Percentiles rank a stretch among this genome's conserved stretches.
These are phyloP conservation scores for Myiotriccus ornatus DNA, from an alignment of 2,797 vertebrate genomes.

Conservation along the genomic window DNA sequence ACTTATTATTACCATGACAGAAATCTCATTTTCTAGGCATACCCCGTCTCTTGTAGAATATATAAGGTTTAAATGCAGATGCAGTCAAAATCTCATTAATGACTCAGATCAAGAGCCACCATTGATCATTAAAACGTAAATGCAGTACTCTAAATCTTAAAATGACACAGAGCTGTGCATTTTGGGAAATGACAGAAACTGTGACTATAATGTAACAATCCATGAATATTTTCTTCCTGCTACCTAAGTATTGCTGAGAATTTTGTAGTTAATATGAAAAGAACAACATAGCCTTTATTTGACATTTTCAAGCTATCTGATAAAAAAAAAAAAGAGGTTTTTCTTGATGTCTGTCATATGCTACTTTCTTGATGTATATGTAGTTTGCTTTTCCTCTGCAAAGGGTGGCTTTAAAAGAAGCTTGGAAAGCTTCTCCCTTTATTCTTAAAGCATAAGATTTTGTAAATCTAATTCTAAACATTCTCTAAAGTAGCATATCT, in stretches of 20 bases:
- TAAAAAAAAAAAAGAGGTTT: background rate
- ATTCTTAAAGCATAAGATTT: background rate
- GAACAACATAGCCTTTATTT: background rate
- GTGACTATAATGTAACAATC: background rate
- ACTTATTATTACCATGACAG: slow-evolving; percentile 6
- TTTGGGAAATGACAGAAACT: slow-evolving; percentile 24
- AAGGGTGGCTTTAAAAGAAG: background rate
- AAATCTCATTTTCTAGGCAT: slow-evolving; percentile 37
- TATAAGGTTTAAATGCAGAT: slow-evolving; percentile 21
- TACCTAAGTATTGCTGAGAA: background rate
- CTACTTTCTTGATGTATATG: background rate
- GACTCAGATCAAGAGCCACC: slow-evolving; percentile 44
- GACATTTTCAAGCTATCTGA: slow-evolving; percentile 13
- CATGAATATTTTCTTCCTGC: background rate
- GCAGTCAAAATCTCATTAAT: slow-evolving; percentile 54
- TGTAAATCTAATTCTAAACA: background rate
- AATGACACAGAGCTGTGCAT: slow-evolving; percentile 26
- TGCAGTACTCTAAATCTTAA: slow-evolving; percentile 35
- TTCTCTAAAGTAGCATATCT: background rate
- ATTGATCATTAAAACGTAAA: slow-evolving; percentile 47
- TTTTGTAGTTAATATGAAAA: slow-evolving; percentile 3
- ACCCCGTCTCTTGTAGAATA: background rate
- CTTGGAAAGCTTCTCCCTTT: background rate
- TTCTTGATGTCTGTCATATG: background rate
- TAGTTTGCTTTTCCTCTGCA: background rate